Evolutionary conservation across 1,140 invertebrate species (phyloP).

Genomic region (Rhyacophila brunnea): DNA sequence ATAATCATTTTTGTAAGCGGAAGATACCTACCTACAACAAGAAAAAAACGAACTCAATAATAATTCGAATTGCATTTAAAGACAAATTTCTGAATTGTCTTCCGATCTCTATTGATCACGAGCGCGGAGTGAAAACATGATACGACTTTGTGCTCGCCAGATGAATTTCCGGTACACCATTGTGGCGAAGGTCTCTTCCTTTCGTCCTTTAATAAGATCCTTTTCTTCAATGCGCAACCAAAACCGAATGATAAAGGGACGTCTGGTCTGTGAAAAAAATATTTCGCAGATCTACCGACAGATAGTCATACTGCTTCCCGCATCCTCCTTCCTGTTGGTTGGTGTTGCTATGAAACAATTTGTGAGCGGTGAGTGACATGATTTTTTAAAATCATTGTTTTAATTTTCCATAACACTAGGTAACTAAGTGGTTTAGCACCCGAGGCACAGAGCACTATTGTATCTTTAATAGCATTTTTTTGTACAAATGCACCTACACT

Average conservation of each 20-base stretch:
- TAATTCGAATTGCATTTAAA: no score
- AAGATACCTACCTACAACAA: no score
- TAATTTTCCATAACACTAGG: no score
- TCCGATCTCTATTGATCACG: neutral
- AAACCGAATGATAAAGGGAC: conserved; percentile 29
- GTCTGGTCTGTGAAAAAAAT: conserved; percentile 29
- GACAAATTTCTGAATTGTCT: neutral
- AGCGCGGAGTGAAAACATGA: conserved; percentile 21
- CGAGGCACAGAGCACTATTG: no score
- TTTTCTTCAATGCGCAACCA: conserved; percentile 14
- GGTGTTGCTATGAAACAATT: no score
- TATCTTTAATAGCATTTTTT: no score
- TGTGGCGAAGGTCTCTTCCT: conserved; percentile 19
- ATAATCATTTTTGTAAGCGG: no score
- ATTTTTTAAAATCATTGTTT: no score
- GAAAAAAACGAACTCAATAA: neutral
- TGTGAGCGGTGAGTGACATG: no score
- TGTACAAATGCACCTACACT: no score
- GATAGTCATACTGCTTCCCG: conserved; percentile 27
- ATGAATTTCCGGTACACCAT: conserved; percentile 30
- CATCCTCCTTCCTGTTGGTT: conserved; percentile 34
- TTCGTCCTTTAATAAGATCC: conserved; percentile 24
- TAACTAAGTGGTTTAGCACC: no score
- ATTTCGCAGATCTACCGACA: conserved; percentile 35
- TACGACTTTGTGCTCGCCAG: conserved; percentile 16